Evolutionary conservation across 2,113 vertebrate species (phyloP).

Genomic region (Heloderma charlesbogerti): DNA sequence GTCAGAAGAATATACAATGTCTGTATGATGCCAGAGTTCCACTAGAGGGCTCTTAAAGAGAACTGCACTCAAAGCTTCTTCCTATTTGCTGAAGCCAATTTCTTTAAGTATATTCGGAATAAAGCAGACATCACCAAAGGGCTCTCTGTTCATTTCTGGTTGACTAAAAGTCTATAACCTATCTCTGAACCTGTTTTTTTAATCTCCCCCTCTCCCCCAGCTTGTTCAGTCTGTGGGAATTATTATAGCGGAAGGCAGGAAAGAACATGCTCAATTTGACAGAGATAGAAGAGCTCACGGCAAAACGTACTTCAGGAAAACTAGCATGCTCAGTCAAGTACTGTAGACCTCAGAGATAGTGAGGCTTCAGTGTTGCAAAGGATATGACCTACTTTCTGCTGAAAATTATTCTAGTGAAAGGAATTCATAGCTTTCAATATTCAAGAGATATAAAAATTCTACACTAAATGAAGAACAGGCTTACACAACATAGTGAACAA

Average conservation of each 20-base stretch:
- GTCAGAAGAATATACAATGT: background rate
- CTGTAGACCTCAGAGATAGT: slow-evolving; percentile 25
- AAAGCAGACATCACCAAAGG: slow-evolving; percentile 13
- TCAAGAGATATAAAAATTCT: background rate
- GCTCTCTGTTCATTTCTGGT: slow-evolving; percentile 60
- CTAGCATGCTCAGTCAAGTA: slow-evolving; percentile 28
- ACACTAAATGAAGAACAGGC: background rate
- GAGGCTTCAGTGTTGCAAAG: slow-evolving; percentile 6
- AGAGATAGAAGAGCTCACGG: slow-evolving; percentile 61
- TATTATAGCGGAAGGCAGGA: slow-evolving; percentile 71
- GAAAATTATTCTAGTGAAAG: background rate
- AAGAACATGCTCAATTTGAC: slow-evolving; percentile 69
- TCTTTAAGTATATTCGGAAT: slow-evolving; percentile 6
- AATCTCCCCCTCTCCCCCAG: background rate
- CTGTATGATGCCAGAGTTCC: background rate
- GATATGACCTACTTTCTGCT: slow-evolving; percentile 26
- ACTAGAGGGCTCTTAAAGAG: background rate
- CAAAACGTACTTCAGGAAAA: slow-evolving; percentile 70
- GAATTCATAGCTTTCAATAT: background rate
- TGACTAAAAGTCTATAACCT: slow-evolving; percentile 75
- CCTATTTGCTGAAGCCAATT: background rate
- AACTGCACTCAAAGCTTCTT: background rate
- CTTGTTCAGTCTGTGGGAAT: slow-evolving; percentile 74
- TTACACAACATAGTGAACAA: background rate
- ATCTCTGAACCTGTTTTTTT: slow-evolving; percentile 67